Evolutionary conservation across 2,797 vertebrate species (phyloP).

Genomic region (Loriculus beryllinus): DNA sequence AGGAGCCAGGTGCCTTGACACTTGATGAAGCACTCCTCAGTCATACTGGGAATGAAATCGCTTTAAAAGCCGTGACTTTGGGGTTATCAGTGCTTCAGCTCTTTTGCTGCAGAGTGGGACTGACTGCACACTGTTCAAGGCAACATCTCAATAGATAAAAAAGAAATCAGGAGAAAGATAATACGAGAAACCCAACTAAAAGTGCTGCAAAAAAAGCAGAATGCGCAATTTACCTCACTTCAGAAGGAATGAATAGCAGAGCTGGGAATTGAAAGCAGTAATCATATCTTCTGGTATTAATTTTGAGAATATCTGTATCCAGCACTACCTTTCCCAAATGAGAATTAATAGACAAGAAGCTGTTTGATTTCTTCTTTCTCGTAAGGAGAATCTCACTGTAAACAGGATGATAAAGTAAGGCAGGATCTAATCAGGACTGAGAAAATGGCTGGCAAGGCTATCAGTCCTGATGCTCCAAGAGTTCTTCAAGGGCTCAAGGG

Average conservation of each 20-base stretch:
- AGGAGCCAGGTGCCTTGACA: not conserved
- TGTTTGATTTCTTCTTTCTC: not conserved
- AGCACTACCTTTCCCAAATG: not conserved
- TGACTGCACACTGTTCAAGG: not conserved
- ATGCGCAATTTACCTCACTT: not conserved
- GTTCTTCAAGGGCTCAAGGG: not conserved
- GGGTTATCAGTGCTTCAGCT: not conserved
- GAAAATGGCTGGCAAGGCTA: not conserved
- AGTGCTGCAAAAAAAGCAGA: not conserved
- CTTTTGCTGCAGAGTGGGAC: not conserved
- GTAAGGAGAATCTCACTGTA: not conserved
- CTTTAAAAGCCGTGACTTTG: not conserved
- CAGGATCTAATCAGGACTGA: not conserved
- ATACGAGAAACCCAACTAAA: not conserved
- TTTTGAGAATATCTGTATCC: not conserved
- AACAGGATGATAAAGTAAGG: not conserved
- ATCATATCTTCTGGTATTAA: not conserved
- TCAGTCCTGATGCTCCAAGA: not conserved
- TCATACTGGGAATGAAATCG: not conserved
- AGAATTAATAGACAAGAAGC: constrained; percentile 8
- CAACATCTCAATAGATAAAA: not conserved
- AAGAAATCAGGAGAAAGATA: not conserved
- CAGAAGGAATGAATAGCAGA: not conserved
- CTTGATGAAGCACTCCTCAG: not conserved
- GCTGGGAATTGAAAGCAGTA: not conserved